These are phyloP conservation scores for Galaxias olidus DNA, from an alignment of 2,797 vertebrate species.

Conservation along the genomic window DNA sequence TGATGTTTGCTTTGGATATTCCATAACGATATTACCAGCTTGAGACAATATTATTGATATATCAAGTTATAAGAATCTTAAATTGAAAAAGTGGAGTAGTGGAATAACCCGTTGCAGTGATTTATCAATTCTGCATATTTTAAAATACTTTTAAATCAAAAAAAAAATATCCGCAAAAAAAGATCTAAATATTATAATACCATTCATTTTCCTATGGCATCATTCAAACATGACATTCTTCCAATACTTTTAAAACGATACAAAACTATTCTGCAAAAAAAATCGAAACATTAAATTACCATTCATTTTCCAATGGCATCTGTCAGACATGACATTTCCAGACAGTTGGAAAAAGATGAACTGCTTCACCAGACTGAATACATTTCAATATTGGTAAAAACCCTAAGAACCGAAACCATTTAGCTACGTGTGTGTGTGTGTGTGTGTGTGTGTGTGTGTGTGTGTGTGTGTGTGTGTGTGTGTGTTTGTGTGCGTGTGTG, in stretches of 20 bases:
- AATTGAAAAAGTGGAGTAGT: background rate
- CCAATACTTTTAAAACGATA: too few species aligned
- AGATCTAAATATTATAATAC: background rate
- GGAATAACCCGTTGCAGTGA: background rate
- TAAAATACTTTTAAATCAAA: too few species aligned
- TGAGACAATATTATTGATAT: background rate
- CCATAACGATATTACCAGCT: background rate
- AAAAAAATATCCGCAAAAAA: too few species aligned
- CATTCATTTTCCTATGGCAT: background rate
- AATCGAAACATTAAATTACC: background rate
- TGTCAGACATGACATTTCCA: conserved; percentile 6
- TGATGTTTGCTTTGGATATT: background rate
- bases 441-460: too few species aligned
- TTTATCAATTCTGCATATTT: background rate
- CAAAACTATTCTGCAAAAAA: too few species aligned
- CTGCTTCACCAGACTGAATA: background rate
- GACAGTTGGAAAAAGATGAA: background rate
- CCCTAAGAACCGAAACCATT: too few species aligned
- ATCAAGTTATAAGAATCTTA: background rate
- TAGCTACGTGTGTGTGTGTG: too few species aligned
- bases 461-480: too few species aligned
- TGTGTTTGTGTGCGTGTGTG: too few species aligned
- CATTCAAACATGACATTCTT: conserved; percentile 2
- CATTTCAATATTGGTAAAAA: too few species aligned
- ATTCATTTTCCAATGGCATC: background rate